Evolutionary conservation across 2,113 vertebrate species (phyloP).

Genomic region (Daphoenositta chrysoptera): DNA sequence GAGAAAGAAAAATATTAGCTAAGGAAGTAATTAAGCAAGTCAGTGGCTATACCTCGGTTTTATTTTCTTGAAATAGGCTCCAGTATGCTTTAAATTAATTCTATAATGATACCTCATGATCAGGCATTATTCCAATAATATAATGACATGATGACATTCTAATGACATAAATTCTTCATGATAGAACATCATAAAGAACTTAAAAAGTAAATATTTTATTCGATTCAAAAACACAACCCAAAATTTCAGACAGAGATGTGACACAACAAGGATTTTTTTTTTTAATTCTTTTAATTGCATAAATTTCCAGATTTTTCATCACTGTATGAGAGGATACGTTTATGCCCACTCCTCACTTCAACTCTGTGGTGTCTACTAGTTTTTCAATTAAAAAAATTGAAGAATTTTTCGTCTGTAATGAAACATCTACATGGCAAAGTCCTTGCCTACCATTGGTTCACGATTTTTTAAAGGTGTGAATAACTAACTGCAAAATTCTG

Average conservation of each 20-base stretch:
- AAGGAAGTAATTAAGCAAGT: not conserved
- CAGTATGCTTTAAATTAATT: not conserved
- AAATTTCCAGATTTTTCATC: not conserved
- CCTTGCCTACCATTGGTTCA: not conserved
- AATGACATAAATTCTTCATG: not conserved
- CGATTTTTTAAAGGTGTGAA: not conserved
- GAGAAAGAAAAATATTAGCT: not conserved
- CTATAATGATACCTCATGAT: not conserved
- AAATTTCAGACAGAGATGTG: not conserved
- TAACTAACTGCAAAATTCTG: not conserved
- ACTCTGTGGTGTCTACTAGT: not conserved
- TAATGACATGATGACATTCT: not conserved
- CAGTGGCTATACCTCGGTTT: not conserved
- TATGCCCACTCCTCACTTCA: not conserved
- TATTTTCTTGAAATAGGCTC: not conserved
- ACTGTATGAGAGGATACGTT: not conserved
- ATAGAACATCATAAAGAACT: not conserved
- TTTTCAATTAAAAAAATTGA: not conserved
- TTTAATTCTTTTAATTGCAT: not conserved
- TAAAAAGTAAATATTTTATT: not conserved
- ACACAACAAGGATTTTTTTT: not conserved
- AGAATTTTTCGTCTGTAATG: not conserved
- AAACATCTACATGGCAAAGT: not conserved
- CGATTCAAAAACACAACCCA: not conserved
- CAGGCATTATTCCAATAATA: not conserved